These are phyloP conservation scores for Axinella damicornis DNA, from an alignment of 37 sponge, comb jelly and placozoan species.

Conservation along the genomic window DNA sequence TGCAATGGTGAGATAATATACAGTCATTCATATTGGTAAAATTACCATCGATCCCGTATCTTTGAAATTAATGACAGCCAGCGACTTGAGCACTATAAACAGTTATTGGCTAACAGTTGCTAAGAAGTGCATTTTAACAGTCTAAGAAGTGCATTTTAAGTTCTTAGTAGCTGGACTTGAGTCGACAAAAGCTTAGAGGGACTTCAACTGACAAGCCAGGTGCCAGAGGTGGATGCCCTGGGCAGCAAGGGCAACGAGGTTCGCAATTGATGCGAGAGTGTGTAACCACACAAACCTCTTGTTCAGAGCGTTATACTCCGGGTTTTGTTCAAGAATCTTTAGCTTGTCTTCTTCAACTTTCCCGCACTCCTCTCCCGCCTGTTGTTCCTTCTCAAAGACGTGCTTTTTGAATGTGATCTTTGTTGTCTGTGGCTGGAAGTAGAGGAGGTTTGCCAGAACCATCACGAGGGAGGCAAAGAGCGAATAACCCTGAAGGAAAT, in stretches of 20 bases:
- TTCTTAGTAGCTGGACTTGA: too few species aligned
- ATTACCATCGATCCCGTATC: too few species aligned
- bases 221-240: constrained; percentile 59
- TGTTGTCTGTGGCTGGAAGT: constrained; percentile 53
- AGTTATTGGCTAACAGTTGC: too few species aligned
- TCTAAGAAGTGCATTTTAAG: too few species aligned
- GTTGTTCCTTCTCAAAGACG: constrained; percentile 60
- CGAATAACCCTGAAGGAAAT: constrained; percentile 24
- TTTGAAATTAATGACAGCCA: too few species aligned
- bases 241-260: constrained; percentile 45
- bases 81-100: too few species aligned
- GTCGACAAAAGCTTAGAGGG: not conserved
- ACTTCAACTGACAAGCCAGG: constrained; percentile 49
- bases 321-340: constrained; percentile 36
- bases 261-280: constrained; percentile 24
- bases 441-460: constrained; percentile 36
- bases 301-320: constrained; percentile 49
- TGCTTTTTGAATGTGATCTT: constrained; percentile 40
- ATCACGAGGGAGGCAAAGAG: constrained; percentile 5
- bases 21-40: too few species aligned
- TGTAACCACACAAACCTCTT: constrained; percentile 49
- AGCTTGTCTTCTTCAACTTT: constrained; percentile 66
- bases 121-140: too few species aligned
- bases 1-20: too few species aligned
- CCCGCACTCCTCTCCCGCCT: constrained; percentile 62